Conservation (phyloP, 2,113 vertebrate genomes). For the Ceyx margarethae region DNA sequence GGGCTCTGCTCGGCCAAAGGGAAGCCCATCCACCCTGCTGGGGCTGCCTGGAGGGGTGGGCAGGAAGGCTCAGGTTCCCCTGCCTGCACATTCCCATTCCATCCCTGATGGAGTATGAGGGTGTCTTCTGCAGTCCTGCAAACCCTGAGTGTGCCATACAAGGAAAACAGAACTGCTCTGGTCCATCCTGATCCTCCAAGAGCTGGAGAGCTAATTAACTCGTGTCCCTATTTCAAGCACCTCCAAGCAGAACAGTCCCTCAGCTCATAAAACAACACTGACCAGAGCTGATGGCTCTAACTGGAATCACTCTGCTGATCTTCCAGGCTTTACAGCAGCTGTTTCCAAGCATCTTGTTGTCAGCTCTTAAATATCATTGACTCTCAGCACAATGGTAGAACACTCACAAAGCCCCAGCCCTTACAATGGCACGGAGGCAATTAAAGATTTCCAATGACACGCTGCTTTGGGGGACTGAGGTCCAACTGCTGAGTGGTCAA, state of each 20-base stretch:
- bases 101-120: fast-evolving
- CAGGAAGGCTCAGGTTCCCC: conserved; percentile 38
- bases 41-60: background rate
- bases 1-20: background rate
- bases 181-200: background rate
- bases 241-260: background rate
- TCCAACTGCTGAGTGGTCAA: background rate
- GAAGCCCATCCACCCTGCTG: background rate
- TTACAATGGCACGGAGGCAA: background rate
- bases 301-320: background rate
- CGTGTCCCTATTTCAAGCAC: background rate
- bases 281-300: fast-evolving
- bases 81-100: background rate
- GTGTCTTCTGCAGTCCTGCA: background rate
- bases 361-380: background rate
- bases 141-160: background rate
- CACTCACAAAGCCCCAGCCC: background rate
- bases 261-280: background rate
- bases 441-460: conserved; percentile 35
- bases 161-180: background rate
- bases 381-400: background rate
- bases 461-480: background rate
- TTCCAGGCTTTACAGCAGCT: background rate
- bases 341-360: background rate
- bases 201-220: background rate